Conservation (phyloP, 2,797 vertebrate species). For the Pipistrellus kuhlii region DNA sequence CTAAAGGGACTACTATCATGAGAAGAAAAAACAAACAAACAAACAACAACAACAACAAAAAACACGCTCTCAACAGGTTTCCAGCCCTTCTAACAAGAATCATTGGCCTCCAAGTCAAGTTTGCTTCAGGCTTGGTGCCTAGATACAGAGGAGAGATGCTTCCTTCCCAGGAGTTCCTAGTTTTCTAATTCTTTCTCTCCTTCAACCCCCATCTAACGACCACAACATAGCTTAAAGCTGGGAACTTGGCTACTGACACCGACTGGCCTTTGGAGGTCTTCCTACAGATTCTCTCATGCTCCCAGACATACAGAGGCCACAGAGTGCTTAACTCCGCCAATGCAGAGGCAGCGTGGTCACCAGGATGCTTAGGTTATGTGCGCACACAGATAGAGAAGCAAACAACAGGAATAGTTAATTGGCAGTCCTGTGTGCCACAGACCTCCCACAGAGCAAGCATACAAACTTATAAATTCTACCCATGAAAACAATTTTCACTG, state of each 20-base stretch:
- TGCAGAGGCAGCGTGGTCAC: background rate
- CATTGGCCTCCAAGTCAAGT: background rate
- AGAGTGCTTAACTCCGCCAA: background rate
- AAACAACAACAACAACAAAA: no score
- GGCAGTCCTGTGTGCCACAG: conserved; percentile 31
- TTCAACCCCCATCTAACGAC: background rate
- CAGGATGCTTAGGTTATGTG: background rate
- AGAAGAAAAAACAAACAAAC: no score
- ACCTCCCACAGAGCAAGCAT: conserved; percentile 63
- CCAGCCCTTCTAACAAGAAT: background rate
- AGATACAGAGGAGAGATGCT: background rate
- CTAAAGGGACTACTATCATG: no score
- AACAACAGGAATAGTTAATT: conserved; percentile 56
- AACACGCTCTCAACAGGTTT: background rate
- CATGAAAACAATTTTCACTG: conserved; percentile 61
- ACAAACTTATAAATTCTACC: conserved; percentile 60
- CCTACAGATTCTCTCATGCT: background rate
- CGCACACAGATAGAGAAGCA: background rate
- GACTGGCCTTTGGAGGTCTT: conserved; percentile 25
- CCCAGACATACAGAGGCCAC: background rate
- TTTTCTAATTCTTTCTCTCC: background rate
- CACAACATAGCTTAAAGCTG: background rate
- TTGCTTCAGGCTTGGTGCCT: background rate
- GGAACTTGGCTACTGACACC: background rate
- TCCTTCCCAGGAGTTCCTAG: background rate